Conservation (phyloP, 1,140 invertebrate species). For the Cydia fagiglandana region DNA sequence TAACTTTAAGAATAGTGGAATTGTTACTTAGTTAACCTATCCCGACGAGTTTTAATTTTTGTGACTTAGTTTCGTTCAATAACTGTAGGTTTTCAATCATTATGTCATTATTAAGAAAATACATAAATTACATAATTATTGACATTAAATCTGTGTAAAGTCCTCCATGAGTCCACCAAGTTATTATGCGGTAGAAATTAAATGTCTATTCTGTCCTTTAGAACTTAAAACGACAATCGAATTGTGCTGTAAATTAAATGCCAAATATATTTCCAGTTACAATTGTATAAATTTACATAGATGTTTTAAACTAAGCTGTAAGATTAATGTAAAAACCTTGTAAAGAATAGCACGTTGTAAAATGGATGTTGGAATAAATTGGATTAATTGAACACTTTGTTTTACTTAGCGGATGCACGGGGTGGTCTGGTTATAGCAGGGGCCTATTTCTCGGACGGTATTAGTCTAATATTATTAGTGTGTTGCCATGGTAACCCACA, state of each 20-base stretch:
- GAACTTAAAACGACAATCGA: neutral
- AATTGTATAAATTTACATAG: constrained; percentile 24
- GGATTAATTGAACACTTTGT: constrained; percentile 1
- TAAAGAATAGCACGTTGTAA: constrained; percentile 26
- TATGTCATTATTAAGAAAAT: too few species aligned
- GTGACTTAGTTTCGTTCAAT: too few species aligned
- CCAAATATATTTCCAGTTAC: constrained; percentile 1
- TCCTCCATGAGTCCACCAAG: neutral
- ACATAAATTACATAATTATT: too few species aligned
- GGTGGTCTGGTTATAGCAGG: too few species aligned
- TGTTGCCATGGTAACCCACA: too few species aligned
- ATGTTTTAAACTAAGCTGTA: neutral
- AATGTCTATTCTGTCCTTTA: constrained; percentile 8
- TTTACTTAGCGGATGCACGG: neutral
- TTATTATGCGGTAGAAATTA: neutral
- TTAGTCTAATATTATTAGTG: too few species aligned
- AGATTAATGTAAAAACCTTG: constrained; percentile 24
- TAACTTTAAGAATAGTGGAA: too few species aligned
- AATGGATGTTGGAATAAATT: constrained; percentile 28
- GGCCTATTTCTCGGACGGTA: too few species aligned
- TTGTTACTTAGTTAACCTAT: too few species aligned
- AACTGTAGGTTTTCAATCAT: too few species aligned
- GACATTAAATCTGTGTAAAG: too few species aligned
- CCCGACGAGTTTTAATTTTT: too few species aligned
- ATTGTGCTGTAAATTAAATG: constrained; percentile 27